Evolutionary conservation across 1,140 invertebrate species (phyloP).

Genomic region (Drosophila subobscura): DNA sequence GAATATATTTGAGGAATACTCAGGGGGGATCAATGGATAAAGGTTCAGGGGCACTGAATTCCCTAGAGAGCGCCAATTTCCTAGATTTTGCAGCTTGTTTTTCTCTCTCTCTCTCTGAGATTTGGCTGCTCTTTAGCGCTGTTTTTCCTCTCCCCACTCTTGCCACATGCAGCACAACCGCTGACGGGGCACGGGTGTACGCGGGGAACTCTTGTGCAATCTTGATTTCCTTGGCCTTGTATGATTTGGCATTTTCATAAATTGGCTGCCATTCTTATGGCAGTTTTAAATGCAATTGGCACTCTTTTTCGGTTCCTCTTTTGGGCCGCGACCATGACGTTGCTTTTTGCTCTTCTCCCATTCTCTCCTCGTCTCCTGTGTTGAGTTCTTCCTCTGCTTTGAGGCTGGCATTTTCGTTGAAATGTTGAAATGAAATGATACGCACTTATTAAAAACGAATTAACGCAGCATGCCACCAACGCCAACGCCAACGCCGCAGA

Average conservation of each 20-base stretch:
- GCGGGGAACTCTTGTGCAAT: conserved; percentile 57
- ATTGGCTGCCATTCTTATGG: conserved; percentile 76
- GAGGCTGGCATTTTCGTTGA: conserved; percentile 60
- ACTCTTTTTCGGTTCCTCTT: conserved; percentile 64
- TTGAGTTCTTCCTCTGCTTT: conserved; percentile 21
- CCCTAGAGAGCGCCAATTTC: conserved; percentile 68
- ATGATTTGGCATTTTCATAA: conserved; percentile 80
- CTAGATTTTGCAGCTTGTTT: conserved; percentile 28
- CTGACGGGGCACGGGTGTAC: too few species aligned
- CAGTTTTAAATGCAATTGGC: conserved; percentile 75
- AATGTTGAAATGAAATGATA: conserved; percentile 82
- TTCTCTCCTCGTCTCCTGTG: conserved; percentile 2
- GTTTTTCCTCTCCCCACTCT: conserved; percentile 29
- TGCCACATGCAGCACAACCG: background rate
- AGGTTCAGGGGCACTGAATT: conserved; percentile 28
- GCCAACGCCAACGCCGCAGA: conserved; percentile 37
- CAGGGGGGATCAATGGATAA: conserved; percentile 1
- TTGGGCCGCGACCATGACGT: conserved; percentile 47
- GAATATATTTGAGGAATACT: background rate
- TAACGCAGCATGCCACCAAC: conserved; percentile 70
- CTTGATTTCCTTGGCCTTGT: conserved; percentile 79
- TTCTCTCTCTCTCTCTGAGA: conserved; percentile 28
- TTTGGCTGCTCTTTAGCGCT: conserved; percentile 59
- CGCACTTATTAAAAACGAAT: conserved; percentile 82
- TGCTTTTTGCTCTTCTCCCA: conserved; percentile 42